Base-by-base conservation (phyloP, 2,888 invertebrate genomes). In the Hydropsyche betteni region DNA sequence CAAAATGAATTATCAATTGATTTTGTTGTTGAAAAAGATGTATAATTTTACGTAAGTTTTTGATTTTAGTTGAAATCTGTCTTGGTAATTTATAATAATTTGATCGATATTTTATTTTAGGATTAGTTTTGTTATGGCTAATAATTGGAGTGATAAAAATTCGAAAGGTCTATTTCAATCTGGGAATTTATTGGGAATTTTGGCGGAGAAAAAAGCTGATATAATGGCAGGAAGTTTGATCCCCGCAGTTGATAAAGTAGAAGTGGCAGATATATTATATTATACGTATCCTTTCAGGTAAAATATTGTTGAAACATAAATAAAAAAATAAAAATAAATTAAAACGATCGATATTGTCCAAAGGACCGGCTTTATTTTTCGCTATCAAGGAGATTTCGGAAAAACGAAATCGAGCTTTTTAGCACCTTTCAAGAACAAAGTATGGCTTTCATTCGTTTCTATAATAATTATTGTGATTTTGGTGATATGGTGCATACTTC, bases 111-210 rank as follows among this genome's bases (percentile, higher is more conserved):
- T 33, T 64, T 36, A n/a, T 69, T 69, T 51, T 52, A 79, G 79
- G 36, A 78, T 77, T 58, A 71, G 34, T 24, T 75, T 78, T 24
- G 73, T 78, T 8, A 38, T 77, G 51, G 79, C 79, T 3, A 75
- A 79, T 52, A 78, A 79, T 64, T 79, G 79, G 79, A 79, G 75
- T 64, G 78, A 79, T 58, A 79, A 78, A 58, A 79, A 79, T 75
- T 73, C 70, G 0, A 77, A 76, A 33, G 79, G 79, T 12, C 72
- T 77, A 16, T 79, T 77, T 52, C 74, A 72, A 50, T 78, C 79
- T 24, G 77, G 75, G 38, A 79, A 79, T 68, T 74, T 79, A 58
- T 33, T 79, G n/a, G 79, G 79, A 58, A 36, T 79, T 52, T 72
- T 79, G 24, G 74, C 68, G 3, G 77, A 79, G 10, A 77, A 72